Percentiles rank a stretch among this genome's conserved stretches.
Conservation (phyloP, 2,888 invertebrate genomes). For the Andrena dorsata region DNA sequence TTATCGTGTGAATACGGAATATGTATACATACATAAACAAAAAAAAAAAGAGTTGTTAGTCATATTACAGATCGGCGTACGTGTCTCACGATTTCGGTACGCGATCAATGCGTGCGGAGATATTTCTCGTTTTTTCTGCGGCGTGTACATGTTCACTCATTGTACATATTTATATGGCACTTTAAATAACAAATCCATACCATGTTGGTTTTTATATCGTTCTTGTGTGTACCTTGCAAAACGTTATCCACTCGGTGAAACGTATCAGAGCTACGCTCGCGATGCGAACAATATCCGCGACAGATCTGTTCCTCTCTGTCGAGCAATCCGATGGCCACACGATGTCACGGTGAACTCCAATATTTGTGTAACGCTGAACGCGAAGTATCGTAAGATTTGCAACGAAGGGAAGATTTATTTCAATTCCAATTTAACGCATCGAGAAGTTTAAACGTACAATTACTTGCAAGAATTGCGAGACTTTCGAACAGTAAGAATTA, state of each 20-base stretch:
- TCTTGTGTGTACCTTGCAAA: slow-evolving; percentile 54
- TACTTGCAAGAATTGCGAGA: neutral
- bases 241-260: slow-evolving; percentile 29
- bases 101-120: slow-evolving; percentile 44
- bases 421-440: slow-evolving; percentile 16
- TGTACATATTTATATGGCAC: slow-evolving; percentile 73
- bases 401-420: slow-evolving; percentile 15
- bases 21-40: slow-evolving; percentile 86
- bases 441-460: neutral
- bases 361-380: neutral
- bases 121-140: slow-evolving; percentile 59
- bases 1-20: slow-evolving; percentile 88
- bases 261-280: too few species aligned
- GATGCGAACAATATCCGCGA: neutral
- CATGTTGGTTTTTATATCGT: slow-evolving; percentile 69
- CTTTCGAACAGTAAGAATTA: neutral
- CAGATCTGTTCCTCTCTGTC: neutral
- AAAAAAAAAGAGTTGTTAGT: slow-evolving; percentile 88
- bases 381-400: neutral
- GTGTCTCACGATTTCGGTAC: slow-evolving; percentile 72
- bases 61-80: slow-evolving; percentile 73
- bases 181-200: slow-evolving; percentile 72
- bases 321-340: neutral
- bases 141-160: slow-evolving; percentile 68
- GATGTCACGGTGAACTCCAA: neutral